Base-by-base conservation (phyloP, 2,888 invertebrate species). In the Chymomyza amoena region DNA sequence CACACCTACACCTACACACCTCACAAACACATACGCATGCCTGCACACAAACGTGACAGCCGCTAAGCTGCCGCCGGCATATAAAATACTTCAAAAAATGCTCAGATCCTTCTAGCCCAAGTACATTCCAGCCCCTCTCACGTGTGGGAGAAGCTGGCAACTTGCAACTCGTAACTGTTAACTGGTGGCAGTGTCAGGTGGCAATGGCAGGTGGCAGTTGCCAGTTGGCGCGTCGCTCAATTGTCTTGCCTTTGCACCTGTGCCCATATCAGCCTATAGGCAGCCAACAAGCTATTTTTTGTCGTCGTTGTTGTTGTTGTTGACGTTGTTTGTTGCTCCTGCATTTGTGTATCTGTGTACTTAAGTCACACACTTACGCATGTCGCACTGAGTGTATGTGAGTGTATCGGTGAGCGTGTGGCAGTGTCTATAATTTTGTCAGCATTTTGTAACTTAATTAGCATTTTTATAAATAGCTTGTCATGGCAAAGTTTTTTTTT, bases 391-490 rank as follows among this genome's bases (percentile, higher is more conserved):
- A 36, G 28, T 63, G 45, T 63, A 16, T 66, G 59, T 66, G 45
- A 60, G 39, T 72, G 25, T 69, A 25, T 25, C 25, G 3, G 64
- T 65, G 66, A 61, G 52, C 65, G 52, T 57, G 51, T 61, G 59
- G 60, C 67, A 64, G 69, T 18, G 57, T 57, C 57, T 57, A 57
- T 57, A 57, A 20, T 57, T 57, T 28, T 57, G 57, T 57, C 57
- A 57, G 57, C 57, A 57, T 20, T 85, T 83, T 85, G 78, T 85
- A 83, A 82, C 80, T 83, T 83, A 57, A 57, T 57, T 57, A 57
- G 57, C 57, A 28, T 57, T 57, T 57, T 57, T 57, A 57, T 57
- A 57, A 57, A 57, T 57, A 57, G 57, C 57, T 45, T 45, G 39
- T 45, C 39, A 45, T 45, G 39, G 39, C 39, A 45, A 45, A 45